Percentiles rank a stretch among this genome's conserved stretches.
Conservation (phyloP, 2,113 vertebrate genomes). For the Chauna torquata region DNA sequence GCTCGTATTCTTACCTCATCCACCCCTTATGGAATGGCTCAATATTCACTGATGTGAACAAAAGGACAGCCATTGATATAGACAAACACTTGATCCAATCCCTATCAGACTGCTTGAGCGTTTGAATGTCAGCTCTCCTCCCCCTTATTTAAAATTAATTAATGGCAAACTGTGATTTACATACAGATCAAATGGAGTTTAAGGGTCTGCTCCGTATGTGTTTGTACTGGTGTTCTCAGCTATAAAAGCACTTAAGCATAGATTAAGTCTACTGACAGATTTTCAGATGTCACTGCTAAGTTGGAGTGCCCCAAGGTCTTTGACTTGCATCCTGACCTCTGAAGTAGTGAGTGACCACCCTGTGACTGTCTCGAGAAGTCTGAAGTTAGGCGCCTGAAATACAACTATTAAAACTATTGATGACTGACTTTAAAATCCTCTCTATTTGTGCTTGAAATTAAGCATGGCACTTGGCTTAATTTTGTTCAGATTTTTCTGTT, state of each 20-base stretch:
- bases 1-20: neutral
- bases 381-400: neutral
- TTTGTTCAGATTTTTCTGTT: neutral
- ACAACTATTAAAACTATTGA: neutral
- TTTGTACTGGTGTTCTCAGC: neutral
- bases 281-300: neutral
- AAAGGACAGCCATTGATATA: neutral
- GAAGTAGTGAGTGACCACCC: neutral
- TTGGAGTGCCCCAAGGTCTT: neutral
- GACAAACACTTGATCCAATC: neutral
- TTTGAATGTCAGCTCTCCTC: neutral
- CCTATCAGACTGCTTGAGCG: neutral
- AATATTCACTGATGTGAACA: neutral
- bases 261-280: neutral
- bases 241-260: neutral
- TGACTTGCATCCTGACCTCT: neutral
- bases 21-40: neutral
- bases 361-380: neutral
- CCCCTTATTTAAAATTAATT: neutral
- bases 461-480: rapidly evolving
- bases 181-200: neutral
- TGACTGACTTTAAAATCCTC: neutral
- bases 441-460: neutral
- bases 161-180: neutral
- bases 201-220: neutral